Conservation (phyloP, 1,140 invertebrate genomes). For the Leptopilina clavipes region DNA sequence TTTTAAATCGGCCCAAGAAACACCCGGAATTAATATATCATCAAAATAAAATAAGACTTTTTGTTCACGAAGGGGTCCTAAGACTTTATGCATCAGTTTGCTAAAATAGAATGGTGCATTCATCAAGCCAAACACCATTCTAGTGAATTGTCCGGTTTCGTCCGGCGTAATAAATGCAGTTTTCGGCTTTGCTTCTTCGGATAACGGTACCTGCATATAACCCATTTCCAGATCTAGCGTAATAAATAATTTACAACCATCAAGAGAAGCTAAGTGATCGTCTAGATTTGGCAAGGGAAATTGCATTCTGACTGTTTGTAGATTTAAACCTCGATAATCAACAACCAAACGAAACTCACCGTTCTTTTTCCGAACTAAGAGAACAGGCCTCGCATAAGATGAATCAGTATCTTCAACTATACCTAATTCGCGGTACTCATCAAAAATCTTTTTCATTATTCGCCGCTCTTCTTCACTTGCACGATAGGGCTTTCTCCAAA, state of each 20-base stretch:
- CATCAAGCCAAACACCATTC: too few relatives aligned
- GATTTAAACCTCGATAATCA: neutral
- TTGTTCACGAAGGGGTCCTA: too few relatives aligned
- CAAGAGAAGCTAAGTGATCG: slow-evolving; percentile 52
- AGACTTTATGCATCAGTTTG: too few relatives aligned
- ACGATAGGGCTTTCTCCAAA: neutral
- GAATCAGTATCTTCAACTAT: neutral
- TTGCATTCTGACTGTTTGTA: neutral
- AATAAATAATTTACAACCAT: slow-evolving; percentile 31
- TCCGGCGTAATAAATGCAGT: too few relatives aligned
- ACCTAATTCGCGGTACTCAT: neutral
- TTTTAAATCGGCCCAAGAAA: slow-evolving; percentile 35
- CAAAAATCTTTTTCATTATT: neutral
- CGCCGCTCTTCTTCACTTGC: neutral
- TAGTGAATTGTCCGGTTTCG: too few relatives aligned
- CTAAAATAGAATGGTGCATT: too few relatives aligned
- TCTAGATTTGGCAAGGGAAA: slow-evolving; percentile 58
- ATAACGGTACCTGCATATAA: too few relatives aligned
- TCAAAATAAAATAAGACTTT: slow-evolving; percentile 12
- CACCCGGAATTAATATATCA: slow-evolving; percentile 38
- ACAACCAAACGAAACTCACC: neutral
- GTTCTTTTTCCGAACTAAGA: neutral
- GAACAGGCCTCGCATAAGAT: neutral
- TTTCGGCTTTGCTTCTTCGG: too few relatives aligned
- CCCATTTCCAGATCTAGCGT: too few relatives aligned